phyloP scores from a whole-genome alignment of 2,113 vertebrate genomes.

The Serilophus lunatus region DNA sequence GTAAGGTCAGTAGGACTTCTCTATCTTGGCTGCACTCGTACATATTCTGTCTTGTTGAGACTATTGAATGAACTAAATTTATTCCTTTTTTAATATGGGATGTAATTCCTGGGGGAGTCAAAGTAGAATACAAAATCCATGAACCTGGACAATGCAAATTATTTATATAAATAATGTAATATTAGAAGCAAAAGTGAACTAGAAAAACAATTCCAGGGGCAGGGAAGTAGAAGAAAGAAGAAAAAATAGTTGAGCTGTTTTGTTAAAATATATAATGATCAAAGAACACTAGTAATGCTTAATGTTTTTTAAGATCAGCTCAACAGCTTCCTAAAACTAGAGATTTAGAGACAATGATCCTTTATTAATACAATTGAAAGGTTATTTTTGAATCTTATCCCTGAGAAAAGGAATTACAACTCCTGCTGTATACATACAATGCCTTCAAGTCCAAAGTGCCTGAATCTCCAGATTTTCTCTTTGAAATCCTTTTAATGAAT shows the following conservation, averaged over 20 bases:
- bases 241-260: not conserved
- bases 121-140: not conserved
- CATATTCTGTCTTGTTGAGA: not conserved
- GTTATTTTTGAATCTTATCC: not conserved
- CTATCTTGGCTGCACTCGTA: not conserved
- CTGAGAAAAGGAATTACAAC: not conserved
- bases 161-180: conserved; percentile 7
- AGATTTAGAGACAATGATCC: not conserved
- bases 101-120: not conserved
- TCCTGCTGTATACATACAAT: not conserved
- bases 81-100: not conserved
- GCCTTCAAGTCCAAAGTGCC: not conserved
- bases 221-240: not conserved
- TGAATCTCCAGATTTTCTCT: not conserved
- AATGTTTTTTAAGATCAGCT: not conserved
- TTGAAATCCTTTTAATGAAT: not conserved
- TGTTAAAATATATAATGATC: not conserved
- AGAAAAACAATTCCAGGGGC: not conserved
- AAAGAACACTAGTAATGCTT: not conserved
- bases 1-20: not conserved
- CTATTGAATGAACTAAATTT: not conserved
- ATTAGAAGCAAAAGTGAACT: not conserved
- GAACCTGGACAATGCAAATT: not conserved
- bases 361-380: not conserved
- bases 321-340: not conserved